These are phyloP conservation scores for Aethina tumida DNA, from an alignment of 1,140 invertebrate species.

Conservation along the genomic window DNA sequence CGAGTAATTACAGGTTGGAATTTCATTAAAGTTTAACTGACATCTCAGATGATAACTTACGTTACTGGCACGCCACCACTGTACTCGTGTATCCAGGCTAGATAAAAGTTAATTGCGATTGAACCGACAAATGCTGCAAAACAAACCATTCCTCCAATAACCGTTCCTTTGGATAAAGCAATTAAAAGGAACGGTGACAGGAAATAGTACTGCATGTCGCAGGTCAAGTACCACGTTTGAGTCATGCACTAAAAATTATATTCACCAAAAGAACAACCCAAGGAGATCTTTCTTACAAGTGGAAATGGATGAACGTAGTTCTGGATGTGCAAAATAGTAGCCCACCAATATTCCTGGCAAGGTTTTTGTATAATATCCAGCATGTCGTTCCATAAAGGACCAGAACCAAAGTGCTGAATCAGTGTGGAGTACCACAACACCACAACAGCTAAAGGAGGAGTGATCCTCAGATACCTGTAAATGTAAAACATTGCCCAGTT, in stretches of 20 bases:
- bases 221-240: slow-evolving; percentile 56
- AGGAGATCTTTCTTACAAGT: slow-evolving; percentile 13
- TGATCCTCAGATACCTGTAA: slow-evolving; percentile 23
- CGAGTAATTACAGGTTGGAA: too few relatives aligned
- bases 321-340: slow-evolving; percentile 19
- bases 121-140: slow-evolving; percentile 16
- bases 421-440: slow-evolving; percentile 19
- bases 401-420: slow-evolving; percentile 21
- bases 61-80: slow-evolving; percentile 23
- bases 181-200: slow-evolving; percentile 44
- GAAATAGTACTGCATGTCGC: slow-evolving; percentile 55
- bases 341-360: slow-evolving; percentile 22
- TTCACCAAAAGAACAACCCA: background rate
- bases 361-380: slow-evolving; percentile 17
- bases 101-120: slow-evolving; percentile 20
- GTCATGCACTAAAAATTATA: slow-evolving; percentile 44
- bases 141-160: slow-evolving; percentile 18
- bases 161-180: slow-evolving; percentile 31
- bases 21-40: too few relatives aligned
- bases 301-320: slow-evolving; percentile 23
- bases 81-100: slow-evolving; percentile 26
- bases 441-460: slow-evolving; percentile 18
- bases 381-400: slow-evolving; percentile 24
- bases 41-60: too few relatives aligned
- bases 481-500: slow-evolving; percentile 25